Percentiles rank a stretch among this genome's conserved stretches.
Conservation (phyloP, 92 coral and sea anemone genomes). For the Palythoa grandiflora region DNA sequence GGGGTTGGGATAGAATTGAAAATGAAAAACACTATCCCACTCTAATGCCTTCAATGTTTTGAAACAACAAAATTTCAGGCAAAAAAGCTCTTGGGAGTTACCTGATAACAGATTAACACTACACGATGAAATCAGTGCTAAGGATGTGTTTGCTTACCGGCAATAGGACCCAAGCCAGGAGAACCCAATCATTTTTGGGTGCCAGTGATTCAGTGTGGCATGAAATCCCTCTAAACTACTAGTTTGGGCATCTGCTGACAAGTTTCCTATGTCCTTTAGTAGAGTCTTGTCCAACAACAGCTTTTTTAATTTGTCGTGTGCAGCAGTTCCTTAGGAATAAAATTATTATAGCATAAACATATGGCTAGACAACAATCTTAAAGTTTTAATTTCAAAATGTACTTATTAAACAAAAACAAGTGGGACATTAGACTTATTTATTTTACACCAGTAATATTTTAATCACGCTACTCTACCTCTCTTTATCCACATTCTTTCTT, state of each 20-base stretch:
- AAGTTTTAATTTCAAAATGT: no score
- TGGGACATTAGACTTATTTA: neutral
- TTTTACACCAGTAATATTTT: neutral
- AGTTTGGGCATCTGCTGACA: conserved; percentile 1
- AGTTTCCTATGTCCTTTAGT: neutral
- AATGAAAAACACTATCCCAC: neutral
- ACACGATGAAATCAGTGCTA: neutral
- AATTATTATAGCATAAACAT: neutral
- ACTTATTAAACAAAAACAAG: neutral
- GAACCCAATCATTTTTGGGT: neutral
- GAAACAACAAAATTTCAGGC: neutral
- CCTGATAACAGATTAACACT: neutral
- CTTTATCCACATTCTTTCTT: conserved; percentile 44
- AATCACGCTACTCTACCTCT: conserved; percentile 32
- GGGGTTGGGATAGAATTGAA: no score
- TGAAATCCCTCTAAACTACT: conserved; percentile 24
- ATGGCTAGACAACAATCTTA: neutral
- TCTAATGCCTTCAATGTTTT: neutral
- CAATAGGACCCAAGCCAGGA: no score
- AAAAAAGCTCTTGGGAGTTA: neutral
- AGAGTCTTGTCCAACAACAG: conserved; percentile 21
- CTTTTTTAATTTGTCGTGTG: conserved; percentile 15
- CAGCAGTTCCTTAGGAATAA: conserved; percentile 21
- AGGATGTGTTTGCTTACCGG: neutral
- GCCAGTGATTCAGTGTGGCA: neutral